A percentile compares a stretch with the other conserved stretches of the same genome.
These are phyloP conservation scores for Thalassaphorura encarpata DNA, from an alignment of 1,140 invertebrate species.

Conservation along the genomic window DNA sequence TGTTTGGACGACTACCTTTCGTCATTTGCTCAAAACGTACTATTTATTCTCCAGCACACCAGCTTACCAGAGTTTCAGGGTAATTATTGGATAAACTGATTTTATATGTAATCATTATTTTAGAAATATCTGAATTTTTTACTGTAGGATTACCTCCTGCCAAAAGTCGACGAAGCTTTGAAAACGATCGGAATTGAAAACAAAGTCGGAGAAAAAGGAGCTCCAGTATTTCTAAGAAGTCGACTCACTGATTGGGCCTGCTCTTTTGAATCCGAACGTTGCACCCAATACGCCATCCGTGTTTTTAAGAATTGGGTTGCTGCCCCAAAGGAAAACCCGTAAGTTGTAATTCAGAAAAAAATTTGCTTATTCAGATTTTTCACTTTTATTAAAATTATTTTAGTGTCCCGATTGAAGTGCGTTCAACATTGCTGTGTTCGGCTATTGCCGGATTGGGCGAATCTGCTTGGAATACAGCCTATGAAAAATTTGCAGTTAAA, in stretches of 20 bases:
- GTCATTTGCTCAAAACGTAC: background rate
- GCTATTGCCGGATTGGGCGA: background rate
- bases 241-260: conserved; percentile 23
- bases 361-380: background rate
- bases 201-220: conserved; percentile 1
- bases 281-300: conserved; percentile 3
- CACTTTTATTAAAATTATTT: background rate
- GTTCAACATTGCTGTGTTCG: conserved; percentile 1
- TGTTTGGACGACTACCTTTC: background rate
- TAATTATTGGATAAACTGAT: background rate
- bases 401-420: conserved; percentile 1
- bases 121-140: background rate
- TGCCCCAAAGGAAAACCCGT: conserved; percentile 12
- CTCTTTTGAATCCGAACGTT: conserved; percentile 1
- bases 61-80: background rate
- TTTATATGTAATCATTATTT: background rate
- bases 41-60: background rate
- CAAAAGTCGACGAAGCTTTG: conserved; percentile 14
- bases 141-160: conserved; percentile 12
- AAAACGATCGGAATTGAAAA: conserved; percentile 9
- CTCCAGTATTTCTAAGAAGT: conserved; percentile 4
- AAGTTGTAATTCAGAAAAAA: background rate
- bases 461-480: background rate
- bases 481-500: background rate
- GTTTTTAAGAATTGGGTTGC: conserved; percentile 9